These are phyloP conservation scores for Setophaga petechia DNA, from an alignment of 2,113 vertebrate species.

Conservation along the genomic window DNA sequence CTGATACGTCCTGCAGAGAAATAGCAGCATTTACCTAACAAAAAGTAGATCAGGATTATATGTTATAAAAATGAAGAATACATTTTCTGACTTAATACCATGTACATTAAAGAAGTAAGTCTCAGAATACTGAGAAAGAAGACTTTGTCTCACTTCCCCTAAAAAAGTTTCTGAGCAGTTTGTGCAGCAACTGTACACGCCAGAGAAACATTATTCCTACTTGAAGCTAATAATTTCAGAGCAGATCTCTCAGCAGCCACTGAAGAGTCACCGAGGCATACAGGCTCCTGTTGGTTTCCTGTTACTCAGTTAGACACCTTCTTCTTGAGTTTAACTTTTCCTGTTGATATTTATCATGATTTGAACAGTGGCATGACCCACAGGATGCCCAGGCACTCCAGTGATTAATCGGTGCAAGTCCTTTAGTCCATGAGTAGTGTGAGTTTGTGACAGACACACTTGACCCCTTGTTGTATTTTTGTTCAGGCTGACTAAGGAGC, in stretches of 20 bases:
- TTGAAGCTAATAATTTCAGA: neutral
- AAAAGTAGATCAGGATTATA: neutral
- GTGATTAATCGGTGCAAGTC: neutral
- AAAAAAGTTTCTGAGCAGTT: neutral
- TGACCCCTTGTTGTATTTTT: neutral
- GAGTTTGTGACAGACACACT: neutral
- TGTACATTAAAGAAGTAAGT: neutral
- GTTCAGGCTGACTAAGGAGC: neutral
- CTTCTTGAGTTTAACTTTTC: neutral
- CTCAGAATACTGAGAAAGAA: neutral
- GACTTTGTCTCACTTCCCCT: neutral
- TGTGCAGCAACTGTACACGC: neutral
- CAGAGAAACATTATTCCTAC: neutral
- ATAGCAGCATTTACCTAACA: neutral
- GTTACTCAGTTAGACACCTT: neutral
- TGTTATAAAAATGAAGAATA: neutral
- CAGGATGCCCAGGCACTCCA: neutral
- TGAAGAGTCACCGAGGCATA: neutral
- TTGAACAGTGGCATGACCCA: neutral
- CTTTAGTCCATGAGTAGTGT: neutral
- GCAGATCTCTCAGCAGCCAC: neutral
- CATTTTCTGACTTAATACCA: neutral
- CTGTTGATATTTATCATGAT: neutral
- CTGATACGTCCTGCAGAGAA: neutral
- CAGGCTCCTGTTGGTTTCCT: rapidly evolving